Conservation (phyloP, 1,140 invertebrate species). For the Holcopasites calliopsidis region DNA sequence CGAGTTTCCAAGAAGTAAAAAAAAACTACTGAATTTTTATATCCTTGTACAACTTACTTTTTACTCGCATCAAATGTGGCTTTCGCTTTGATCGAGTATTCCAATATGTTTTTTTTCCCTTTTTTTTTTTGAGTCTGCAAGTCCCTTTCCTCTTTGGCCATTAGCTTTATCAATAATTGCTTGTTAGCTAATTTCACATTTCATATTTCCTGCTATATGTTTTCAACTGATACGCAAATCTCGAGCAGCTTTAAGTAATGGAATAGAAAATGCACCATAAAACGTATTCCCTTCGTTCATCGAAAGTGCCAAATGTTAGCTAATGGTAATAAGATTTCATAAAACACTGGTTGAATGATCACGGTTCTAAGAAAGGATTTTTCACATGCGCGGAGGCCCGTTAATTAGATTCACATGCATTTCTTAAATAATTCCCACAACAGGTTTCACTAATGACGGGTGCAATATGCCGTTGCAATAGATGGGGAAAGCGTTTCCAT, state of each 20-base stretch:
- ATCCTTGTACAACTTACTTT: background rate
- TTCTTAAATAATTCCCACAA: slow-evolving; percentile 17
- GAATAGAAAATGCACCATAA: too few relatives aligned
- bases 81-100: background rate
- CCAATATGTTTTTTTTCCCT: too few relatives aligned
- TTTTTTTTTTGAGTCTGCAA: too few relatives aligned
- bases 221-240: too few relatives aligned
- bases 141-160: too few relatives aligned
- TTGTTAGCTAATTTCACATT: too few relatives aligned
- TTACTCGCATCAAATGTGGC: background rate
- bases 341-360: background rate
- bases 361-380: background rate
- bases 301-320: too few relatives aligned
- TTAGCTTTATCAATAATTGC: too few relatives aligned
- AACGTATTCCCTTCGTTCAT: too few relatives aligned
- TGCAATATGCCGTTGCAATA: slow-evolving; percentile 8
- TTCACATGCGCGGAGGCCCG: background rate
- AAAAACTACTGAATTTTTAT: background rate
- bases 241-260: too few relatives aligned
- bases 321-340: background rate
- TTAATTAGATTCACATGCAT: slow-evolving; percentile 33
- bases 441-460: slow-evolving; percentile 22
- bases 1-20: background rate
- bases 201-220: too few relatives aligned
- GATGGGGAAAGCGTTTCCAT: slow-evolving; percentile 27